Percentiles rank a stretch among this genome's conserved stretches.
phyloP scores from a whole-genome alignment of 2,888 invertebrate species.

The Eupithecia exiguata region DNA sequence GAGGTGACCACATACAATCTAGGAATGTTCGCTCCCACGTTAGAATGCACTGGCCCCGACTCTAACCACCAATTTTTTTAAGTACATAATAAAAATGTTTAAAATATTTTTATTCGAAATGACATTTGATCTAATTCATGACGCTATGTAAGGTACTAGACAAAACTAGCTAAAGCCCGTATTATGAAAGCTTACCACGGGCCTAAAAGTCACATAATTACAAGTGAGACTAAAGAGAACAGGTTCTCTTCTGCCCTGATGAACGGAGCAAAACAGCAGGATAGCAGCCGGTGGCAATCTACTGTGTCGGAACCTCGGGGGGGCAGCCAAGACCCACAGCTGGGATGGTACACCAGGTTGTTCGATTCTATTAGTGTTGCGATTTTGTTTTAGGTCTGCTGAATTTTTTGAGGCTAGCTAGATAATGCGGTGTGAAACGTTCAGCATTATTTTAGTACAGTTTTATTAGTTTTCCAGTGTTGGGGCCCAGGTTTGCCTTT shows the following conservation, averaged over 20 bases:
- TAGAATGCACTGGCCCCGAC: conserved; percentile 24
- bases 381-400: neutral
- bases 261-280: neutral
- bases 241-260: no score
- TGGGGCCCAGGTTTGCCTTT: conserved; percentile 1
- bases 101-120: neutral
- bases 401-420: neutral
- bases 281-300: neutral
- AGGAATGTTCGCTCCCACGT: conserved; percentile 34
- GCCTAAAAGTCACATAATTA: no score
- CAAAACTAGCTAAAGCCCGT: no score
- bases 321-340: neutral
- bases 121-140: neutral
- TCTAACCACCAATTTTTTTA: neutral
- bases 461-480: neutral
- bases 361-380: no score
- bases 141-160: neutral
- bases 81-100: neutral
- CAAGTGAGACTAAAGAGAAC: no score
- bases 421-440: neutral
- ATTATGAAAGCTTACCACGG: no score
- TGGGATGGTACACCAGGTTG: neutral
- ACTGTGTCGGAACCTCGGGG: neutral
- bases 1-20: conserved; percentile 25
- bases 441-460: neutral